phyloP scores from a whole-genome alignment of 2,113 vertebrate genomes.

The Manacus vitellinus region DNA sequence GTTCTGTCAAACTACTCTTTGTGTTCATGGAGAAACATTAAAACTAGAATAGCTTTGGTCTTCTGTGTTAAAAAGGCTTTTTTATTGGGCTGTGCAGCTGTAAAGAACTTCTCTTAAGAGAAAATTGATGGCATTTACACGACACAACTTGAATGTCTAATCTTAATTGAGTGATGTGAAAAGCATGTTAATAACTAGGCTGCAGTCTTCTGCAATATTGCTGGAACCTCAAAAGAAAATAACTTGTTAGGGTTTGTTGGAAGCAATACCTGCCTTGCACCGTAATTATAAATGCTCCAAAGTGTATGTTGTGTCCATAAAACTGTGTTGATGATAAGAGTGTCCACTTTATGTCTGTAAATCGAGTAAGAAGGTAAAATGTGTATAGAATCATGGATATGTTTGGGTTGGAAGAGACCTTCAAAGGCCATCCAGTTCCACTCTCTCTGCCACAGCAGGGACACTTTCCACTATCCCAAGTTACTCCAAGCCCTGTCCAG shows the following conservation, averaged over 20 bases:
- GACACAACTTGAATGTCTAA: slow-evolving; percentile 6
- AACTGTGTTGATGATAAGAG: neutral
- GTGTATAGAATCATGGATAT: neutral
- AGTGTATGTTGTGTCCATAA: neutral
- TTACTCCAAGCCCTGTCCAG: rapidly evolving
- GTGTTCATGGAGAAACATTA: neutral
- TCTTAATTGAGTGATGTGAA: slow-evolving; percentile 11
- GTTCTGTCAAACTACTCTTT: neutral
- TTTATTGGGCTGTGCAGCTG: neutral
- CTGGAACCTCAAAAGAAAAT: neutral
- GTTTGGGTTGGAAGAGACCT: neutral
- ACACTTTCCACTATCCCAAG: neutral
- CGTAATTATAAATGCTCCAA: neutral
- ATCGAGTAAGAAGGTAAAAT: neutral
- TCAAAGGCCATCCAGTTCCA: neutral
- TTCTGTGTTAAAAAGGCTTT: neutral
- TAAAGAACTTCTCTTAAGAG: slow-evolving; percentile 9
- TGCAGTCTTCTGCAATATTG: neutral
- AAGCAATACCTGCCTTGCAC: neutral
- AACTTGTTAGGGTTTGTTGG: neutral
- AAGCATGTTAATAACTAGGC: slow-evolving; percentile 8
- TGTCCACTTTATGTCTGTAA: neutral
- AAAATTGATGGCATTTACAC: slow-evolving; percentile 11
- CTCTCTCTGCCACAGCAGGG: no score
- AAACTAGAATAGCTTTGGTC: neutral